phyloP scores from a whole-genome alignment of 1,140 invertebrate species.

The Drosophila subpulchrella region DNA sequence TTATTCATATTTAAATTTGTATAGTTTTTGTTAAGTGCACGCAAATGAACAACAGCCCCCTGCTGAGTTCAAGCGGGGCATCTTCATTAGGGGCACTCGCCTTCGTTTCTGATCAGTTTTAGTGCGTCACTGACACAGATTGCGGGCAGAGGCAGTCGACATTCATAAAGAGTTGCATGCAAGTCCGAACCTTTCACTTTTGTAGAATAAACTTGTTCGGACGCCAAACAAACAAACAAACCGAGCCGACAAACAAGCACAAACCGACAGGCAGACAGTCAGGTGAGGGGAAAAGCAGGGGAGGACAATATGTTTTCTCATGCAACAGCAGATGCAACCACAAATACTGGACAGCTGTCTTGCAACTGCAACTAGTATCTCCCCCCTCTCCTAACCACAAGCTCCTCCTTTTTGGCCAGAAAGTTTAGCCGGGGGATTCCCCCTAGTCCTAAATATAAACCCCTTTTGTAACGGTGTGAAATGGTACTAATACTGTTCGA shows the following conservation, averaged over 20 bases:
- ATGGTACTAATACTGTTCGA: neutral
- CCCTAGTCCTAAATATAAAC: slow-evolving; percentile 1
- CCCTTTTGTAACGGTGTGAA: neutral
- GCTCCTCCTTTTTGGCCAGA: slow-evolving; percentile 12
- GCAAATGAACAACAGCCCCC: slow-evolving; percentile 8
- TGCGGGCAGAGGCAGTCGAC: slow-evolving; percentile 20
- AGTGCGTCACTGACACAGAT: slow-evolving; percentile 77
- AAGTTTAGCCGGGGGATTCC: slow-evolving; percentile 40
- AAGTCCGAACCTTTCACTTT: slow-evolving; percentile 73
- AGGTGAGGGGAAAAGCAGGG: slow-evolving; percentile 3
- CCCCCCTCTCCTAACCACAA: neutral
- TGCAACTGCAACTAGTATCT: slow-evolving; percentile 32
- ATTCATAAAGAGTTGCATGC: slow-evolving; percentile 31
- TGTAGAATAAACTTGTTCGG: slow-evolving; percentile 80
- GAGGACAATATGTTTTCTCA: slow-evolving; percentile 71
- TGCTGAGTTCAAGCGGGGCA: slow-evolving; percentile 7
- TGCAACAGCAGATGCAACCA: slow-evolving; percentile 67
- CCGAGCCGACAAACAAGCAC: slow-evolving; percentile 40
- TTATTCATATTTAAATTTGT: neutral
- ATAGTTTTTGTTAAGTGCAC: neutral
- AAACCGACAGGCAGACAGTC: slow-evolving; percentile 26
- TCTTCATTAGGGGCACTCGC: slow-evolving; percentile 43
- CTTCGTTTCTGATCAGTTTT: slow-evolving; percentile 38
- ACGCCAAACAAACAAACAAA: slow-evolving; percentile 31
- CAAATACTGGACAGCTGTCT: slow-evolving; percentile 63